Evolutionary conservation across 1,140 invertebrate genomes (phyloP).

Genomic region (Drosophila biarmipes): DNA sequence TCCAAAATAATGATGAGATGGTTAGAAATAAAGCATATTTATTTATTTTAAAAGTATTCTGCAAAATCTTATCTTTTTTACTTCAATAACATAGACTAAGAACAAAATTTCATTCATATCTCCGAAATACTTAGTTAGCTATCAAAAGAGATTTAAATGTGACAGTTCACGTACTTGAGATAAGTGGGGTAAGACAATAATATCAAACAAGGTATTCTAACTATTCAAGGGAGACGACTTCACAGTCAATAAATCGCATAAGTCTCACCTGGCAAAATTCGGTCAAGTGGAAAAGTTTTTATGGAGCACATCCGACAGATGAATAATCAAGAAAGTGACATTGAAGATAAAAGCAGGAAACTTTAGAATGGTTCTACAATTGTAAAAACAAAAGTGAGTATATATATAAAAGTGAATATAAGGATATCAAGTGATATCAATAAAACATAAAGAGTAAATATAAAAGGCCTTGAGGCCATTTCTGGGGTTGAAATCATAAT

Average conservation of each 20-base stretch:
- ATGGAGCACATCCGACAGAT: background rate
- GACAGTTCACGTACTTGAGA: conserved; percentile 17
- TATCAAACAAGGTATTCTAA: conserved; percentile 2
- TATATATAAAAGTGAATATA: background rate
- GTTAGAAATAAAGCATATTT: no score
- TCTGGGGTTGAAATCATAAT: no score
- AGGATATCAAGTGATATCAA: no score
- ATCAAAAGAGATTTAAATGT: background rate
- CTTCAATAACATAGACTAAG: no score
- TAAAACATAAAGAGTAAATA: no score
- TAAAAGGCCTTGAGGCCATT: no score
- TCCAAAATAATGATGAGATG: background rate
- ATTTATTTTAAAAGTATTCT: no score
- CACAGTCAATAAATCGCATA: conserved; percentile 22
- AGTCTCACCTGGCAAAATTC: background rate
- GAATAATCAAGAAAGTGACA: background rate
- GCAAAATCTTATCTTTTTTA: no score
- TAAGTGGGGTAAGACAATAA: conserved; percentile 9
- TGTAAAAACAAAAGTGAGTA: background rate
- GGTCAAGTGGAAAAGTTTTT: background rate
- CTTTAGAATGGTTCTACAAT: background rate
- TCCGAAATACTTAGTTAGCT: background rate
- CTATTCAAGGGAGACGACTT: conserved; percentile 8
- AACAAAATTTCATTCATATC: conserved; percentile 6
- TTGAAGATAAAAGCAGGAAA: background rate